Percentiles rank a stretch among this genome's conserved stretches.
Evolutionary conservation across 1,140 invertebrate species (phyloP).

Genomic region (Camponotus pennsylvanicus): DNA sequence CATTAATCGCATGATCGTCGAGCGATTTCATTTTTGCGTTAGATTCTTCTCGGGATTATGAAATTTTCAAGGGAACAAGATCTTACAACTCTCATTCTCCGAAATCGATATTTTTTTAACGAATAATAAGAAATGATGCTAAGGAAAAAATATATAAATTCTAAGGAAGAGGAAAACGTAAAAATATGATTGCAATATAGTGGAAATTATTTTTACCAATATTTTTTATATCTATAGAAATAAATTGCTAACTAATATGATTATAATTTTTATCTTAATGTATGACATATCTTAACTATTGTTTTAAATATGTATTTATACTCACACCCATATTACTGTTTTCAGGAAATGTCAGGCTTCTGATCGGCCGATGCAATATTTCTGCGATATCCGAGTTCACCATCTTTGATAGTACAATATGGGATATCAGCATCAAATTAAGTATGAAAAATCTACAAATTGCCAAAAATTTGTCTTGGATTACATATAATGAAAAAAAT

Average conservation of each 20-base stretch:
- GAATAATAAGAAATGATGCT: neutral
- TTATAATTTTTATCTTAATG: neutral
- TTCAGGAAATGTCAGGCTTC: slow-evolving; percentile 80
- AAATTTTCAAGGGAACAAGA: neutral
- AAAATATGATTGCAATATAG: neutral
- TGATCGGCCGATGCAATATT: slow-evolving; percentile 83
- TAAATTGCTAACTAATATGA: neutral
- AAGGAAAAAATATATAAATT: neutral
- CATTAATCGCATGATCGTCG: slow-evolving; percentile 37
- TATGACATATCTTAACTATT: neutral
- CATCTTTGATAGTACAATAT: slow-evolving; percentile 16
- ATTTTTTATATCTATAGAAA: neutral
- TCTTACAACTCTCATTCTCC: neutral
- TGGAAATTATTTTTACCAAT: too few species aligned
- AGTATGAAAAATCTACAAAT: slow-evolving; percentile 52
- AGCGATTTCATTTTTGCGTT: neutral
- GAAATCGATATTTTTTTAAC: neutral
- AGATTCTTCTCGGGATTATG: neutral
- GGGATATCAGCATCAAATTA: slow-evolving; percentile 34
- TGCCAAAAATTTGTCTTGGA: neutral
- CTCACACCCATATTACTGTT: slow-evolving; percentile 82
- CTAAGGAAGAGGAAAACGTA: neutral
- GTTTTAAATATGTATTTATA: slow-evolving; percentile 8
- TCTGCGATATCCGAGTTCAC: slow-evolving; percentile 81
- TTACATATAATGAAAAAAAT: neutral